Evolutionary conservation across 2,797 vertebrate genomes (phyloP).

Genomic region (Melanogrammus aeglefinus): DNA sequence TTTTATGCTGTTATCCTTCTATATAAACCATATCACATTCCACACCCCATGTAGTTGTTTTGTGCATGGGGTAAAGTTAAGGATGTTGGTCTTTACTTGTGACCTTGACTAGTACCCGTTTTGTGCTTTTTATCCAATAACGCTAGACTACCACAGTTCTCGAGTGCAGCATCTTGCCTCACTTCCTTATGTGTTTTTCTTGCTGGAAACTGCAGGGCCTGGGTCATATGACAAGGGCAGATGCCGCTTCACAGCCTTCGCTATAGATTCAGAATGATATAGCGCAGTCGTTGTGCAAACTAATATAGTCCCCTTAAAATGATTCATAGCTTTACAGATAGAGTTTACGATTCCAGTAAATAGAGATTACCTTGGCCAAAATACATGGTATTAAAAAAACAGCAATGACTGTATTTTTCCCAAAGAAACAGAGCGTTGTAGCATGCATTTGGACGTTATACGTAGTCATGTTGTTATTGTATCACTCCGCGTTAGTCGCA

Average conservation of each 20-base stretch:
- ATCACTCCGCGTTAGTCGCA: constrained; percentile 72
- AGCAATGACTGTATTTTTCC: neutral
- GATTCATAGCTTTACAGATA: neutral
- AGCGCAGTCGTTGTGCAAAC: constrained; percentile 52
- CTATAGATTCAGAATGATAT: neutral
- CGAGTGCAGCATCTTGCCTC: neutral
- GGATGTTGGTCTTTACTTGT: neutral
- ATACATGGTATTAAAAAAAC: neutral
- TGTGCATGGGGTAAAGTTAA: neutral
- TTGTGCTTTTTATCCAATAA: neutral
- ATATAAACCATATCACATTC: neutral
- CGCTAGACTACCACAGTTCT: neutral
- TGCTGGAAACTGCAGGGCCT: constrained; percentile 9
- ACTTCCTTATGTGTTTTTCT: neutral
- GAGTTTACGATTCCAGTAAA: neutral
- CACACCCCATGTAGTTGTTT: neutral
- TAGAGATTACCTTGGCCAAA: neutral
- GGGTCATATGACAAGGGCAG: constrained; percentile 75
- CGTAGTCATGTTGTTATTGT: constrained; percentile 73
- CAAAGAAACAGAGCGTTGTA: neutral
- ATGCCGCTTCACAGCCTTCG: constrained; percentile 51
- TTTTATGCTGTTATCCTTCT: neutral
- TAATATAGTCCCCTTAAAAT: constrained; percentile 59
- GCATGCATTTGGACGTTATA: neutral
- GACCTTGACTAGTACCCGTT: neutral